Evolutionary conservation across 1,140 invertebrate genomes (phyloP), one percentile per base, ranked within the genome.

Genomic region (Leptinotarsa undecemlineata): DNA sequence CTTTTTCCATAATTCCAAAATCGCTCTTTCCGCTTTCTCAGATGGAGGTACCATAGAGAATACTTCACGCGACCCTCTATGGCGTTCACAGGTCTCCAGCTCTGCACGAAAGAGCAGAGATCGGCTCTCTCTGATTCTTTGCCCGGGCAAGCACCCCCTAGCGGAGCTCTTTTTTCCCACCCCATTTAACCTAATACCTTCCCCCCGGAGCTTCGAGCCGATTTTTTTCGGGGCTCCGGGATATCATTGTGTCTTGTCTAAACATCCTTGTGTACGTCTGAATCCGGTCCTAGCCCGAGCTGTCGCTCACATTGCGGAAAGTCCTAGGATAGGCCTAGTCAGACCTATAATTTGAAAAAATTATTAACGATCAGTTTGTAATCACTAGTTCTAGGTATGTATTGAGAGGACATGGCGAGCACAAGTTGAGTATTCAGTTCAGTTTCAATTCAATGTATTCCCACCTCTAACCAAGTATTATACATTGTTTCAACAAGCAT

Each of bases 371-470:
- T 17, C 17, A 57, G n/a, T 57, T 15, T 57, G 51, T 69, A 48
- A 72, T 51, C 70, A 72, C 76, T 80, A 78, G 77, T 66, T 70
- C 74, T 84, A 84, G 82, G 83, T 83, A 82, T 79, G 84, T 84
- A 84, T 83, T 78, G 75, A 75, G 70, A 78, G 77, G 78, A 78
- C 80, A 77, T 89, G 88, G 86, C 86, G 85, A 85, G 89, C 88
- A 88, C 88, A 89, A 89, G 88, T 88, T 88, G 77, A 81, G 83
- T 82, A 82, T 75, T 76, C 78, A 33, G 8, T 8, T 11, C 6
- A 42, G 33, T 42, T 8, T 42, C 33, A 42, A 42, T 42, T 42
- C 0, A 42, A 42, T 42, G 33, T 11, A 3, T 42, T 42, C 8
- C 33, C 11, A 42, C 8, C 33, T 42, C 33, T 42, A 11, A 2